Evolutionary conservation across 2,888 invertebrate species (phyloP).

Genomic region (Spisula subtruncata): DNA sequence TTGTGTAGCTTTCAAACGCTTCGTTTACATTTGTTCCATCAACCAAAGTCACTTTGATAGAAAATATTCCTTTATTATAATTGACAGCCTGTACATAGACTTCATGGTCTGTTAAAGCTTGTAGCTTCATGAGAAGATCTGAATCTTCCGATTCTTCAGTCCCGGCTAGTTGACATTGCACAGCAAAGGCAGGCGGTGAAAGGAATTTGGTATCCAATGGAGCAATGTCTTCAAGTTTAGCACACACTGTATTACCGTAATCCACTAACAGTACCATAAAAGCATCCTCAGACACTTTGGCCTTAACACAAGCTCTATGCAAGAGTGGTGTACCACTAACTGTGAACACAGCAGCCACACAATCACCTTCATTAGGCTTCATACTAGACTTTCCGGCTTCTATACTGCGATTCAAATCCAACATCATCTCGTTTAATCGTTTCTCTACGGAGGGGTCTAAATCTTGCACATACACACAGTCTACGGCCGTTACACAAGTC

Average conservation of each 20-base stretch:
- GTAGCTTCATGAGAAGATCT: conserved; percentile 37
- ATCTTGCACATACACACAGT: conserved; percentile 91
- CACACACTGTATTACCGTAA: conserved; percentile 91
- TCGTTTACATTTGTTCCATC: conserved; percentile 55
- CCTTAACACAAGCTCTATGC: conserved; percentile 50
- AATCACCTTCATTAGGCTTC: conserved; percentile 68
- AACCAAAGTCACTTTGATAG: conserved; percentile 26
- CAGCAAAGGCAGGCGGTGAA: conserved; percentile 57
- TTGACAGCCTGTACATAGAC: conserved; percentile 53
- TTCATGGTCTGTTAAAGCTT: conserved; percentile 31
- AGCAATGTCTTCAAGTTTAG: conserved; percentile 88
- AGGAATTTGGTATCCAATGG: conserved; percentile 55
- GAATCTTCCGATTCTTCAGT: conserved; percentile 34
- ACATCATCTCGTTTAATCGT: conserved; percentile 88
- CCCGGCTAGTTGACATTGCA: conserved; percentile 65
- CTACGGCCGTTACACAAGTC: conserved; percentile 49
- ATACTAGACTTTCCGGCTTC: conserved; percentile 24
- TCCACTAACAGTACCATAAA: conserved; percentile 90
- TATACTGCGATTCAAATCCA: conserved; percentile 88
- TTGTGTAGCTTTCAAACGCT: conserved; percentile 17
- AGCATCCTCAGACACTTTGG: conserved; percentile 87
- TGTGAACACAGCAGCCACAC: conserved; percentile 68
- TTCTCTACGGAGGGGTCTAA: conserved; percentile 86
- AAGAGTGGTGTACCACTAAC: conserved; percentile 48
- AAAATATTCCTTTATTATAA: conserved; percentile 38